Evolutionary conservation across 2,797 vertebrate genomes (phyloP).

Genomic region (Oceanodroma leucorhoa): DNA sequence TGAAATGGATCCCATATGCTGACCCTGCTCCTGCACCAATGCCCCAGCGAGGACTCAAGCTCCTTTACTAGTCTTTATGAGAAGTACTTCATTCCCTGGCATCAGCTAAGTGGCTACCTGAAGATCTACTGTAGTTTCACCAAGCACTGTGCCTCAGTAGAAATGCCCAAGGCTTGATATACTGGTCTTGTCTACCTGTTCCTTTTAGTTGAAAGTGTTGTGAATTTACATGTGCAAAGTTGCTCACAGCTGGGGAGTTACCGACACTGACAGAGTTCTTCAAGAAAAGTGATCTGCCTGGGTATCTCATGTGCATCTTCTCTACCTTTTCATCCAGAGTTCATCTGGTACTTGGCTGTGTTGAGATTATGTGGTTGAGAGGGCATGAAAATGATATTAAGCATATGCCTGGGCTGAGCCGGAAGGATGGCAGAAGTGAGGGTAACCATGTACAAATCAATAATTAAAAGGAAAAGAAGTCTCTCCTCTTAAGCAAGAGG

Average conservation of each 20-base stretch:
- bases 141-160: no score
- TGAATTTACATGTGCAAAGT: neutral
- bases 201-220: neutral
- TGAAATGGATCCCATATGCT: neutral
- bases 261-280: neutral
- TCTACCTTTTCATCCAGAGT: neutral
- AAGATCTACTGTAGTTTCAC: neutral
- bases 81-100: neutral
- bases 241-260: neutral
- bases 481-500: neutral
- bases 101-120: neutral
- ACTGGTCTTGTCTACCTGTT: neutral
- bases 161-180: neutral
- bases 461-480: neutral
- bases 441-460: neutral
- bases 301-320: neutral
- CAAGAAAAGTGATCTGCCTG: neutral
- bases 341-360: neutral
- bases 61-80: neutral
- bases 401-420: neutral
- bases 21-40: neutral
- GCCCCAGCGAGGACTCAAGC: neutral
- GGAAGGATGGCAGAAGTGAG: neutral
- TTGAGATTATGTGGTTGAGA: neutral
- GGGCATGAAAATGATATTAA: neutral